Conservation (phyloP, 2,113 vertebrate genomes). For the Trematocara marginatum region DNA sequence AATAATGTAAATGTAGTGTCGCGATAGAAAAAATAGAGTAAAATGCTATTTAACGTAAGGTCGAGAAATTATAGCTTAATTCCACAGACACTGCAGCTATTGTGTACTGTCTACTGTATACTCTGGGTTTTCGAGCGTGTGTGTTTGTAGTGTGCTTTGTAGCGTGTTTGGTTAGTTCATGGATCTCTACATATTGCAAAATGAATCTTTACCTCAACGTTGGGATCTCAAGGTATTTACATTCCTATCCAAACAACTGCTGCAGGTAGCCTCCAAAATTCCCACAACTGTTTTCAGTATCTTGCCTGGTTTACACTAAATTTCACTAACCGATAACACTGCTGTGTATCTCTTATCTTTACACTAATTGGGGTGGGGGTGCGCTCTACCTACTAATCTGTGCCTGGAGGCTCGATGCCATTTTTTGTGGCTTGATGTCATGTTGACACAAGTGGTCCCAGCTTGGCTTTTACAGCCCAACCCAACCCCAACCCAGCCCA, state of each 20-base stretch:
- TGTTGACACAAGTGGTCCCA: conserved; percentile 54
- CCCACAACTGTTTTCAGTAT: background rate
- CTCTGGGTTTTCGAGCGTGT: background rate
- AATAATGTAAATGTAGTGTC: background rate
- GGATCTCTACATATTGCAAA: background rate
- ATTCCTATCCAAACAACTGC: background rate
- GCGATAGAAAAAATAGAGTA: background rate
- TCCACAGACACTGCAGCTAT: background rate
- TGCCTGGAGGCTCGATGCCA: background rate
- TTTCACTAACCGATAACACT: background rate
- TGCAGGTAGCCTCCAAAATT: background rate
- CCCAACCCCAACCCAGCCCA: no score
- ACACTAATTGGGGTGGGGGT: background rate
- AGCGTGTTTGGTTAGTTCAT: background rate
- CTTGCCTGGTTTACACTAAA: background rate
- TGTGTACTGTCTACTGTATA: background rate
- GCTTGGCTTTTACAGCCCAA: conserved; percentile 34
- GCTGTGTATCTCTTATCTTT: background rate
- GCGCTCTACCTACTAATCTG: background rate
- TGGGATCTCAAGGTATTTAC: background rate
- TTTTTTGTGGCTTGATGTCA: conserved; percentile 34
- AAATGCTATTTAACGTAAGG: background rate
- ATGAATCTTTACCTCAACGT: background rate
- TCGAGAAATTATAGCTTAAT: background rate
- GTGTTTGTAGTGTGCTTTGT: background rate